phyloP scores from a whole-genome alignment of 1,140 invertebrate species.

The Drosophila truncata region DNA sequence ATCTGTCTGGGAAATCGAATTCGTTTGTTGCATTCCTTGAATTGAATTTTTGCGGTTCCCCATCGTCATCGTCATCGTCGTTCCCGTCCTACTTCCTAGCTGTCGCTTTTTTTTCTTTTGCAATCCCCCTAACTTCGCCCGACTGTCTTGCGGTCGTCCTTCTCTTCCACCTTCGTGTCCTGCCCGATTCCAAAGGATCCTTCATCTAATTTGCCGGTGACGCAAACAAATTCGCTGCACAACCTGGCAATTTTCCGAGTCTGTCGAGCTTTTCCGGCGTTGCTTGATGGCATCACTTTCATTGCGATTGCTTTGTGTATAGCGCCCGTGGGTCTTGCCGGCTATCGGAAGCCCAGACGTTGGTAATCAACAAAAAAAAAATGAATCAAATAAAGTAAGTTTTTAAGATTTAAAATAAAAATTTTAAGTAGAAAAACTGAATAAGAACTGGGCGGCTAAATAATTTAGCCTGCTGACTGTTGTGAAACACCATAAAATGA shows the following conservation, averaged over 20 bases:
- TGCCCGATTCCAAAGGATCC: not conserved
- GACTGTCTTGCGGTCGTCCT: not conserved
- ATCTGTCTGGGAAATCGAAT: conserved; percentile 53
- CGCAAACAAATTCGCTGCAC: conserved; percentile 52
- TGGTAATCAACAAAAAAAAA: not conserved
- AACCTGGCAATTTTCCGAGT: conserved; percentile 44
- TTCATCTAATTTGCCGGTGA: conserved; percentile 46
- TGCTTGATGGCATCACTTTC: conserved; percentile 38
- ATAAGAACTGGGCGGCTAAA: too few species aligned
- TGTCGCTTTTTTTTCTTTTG: not conserved
- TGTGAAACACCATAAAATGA: not conserved
- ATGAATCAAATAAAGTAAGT: not conserved
- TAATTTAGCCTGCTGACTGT: not conserved
- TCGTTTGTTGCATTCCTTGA: conserved; percentile 63
- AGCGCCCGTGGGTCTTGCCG: too few species aligned
- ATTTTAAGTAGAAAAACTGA: not conserved
- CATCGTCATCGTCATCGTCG: conserved; percentile 25
- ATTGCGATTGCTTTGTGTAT: conserved; percentile 8
- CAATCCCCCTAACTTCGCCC: not conserved
- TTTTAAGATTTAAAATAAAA: not conserved
- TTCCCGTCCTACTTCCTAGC: not conserved
- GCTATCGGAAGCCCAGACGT: not conserved
- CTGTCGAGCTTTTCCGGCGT: conserved; percentile 27
- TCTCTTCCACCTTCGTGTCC: not conserved
- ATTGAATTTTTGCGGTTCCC: conserved; percentile 71